Evolutionary conservation across 2,797 vertebrate genomes (phyloP), one percentile per base, ranked within the genome.

Genomic region (Galago senegalensis): DNA sequence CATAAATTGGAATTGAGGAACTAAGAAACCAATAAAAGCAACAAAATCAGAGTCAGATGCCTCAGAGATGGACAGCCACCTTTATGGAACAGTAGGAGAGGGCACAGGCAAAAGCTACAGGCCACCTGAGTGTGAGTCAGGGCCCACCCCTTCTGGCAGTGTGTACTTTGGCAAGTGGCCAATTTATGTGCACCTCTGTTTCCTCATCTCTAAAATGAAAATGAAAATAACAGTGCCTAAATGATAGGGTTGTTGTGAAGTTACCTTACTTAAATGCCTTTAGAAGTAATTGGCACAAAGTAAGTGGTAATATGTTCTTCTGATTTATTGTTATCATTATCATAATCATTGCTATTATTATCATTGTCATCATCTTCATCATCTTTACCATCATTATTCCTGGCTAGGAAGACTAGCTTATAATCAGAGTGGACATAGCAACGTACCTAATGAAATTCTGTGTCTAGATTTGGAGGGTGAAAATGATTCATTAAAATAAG

Each of bases 11-110:
- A 80, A 69, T 18, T 37, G 60, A 88, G 61, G 11, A 80, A 65
- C 75, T 73, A 9, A 76, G 70, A 88, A 92, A 70, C 89, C 0
- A 92, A 69, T 31, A 89, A 89, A 70, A 82, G 34, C 56, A 65
- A 77, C 46, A 70, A 91, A 40, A 40, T 83, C 40, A 20, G 58
- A 61, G 37, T 73, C 7, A 69, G 69, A 49, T 0, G 3, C 27
- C 25, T 11, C 14, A 31, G 40, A 73, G 27, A 81, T 16, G 3
- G 3, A 17, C 9, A 65, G 70, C 25, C 27, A 16, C 46, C 27
- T 53, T 49, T 31, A 3, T 3, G 29, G 20, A 40, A n/a, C 5
- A 53, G 27, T n/a, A 23, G 27, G 0, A 13, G 8, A 53, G 65
- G 60, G 18, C 34, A 40, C 8, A 27, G 65, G 13, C 9, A 53